A percentile compares a stretch with the other conserved stretches of the same genome.
phyloP scores from a whole-genome alignment of 2,888 invertebrate genomes.

The Acanthosepion pharaonis region DNA sequence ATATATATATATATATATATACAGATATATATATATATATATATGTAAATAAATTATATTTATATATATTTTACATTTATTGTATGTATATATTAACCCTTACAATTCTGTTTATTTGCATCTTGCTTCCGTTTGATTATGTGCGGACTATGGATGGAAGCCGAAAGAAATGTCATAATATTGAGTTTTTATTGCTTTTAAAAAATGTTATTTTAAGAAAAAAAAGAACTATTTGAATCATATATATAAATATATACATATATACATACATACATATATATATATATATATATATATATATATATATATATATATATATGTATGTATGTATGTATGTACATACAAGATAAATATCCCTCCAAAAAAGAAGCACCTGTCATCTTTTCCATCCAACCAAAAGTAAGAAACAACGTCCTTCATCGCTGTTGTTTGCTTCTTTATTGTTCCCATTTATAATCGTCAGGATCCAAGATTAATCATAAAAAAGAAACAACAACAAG shows the following conservation, averaged over 20 bases:
- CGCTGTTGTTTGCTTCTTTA: background rate
- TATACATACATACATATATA: slow-evolving; percentile 1
- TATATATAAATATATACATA: background rate
- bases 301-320: slow-evolving; percentile 41
- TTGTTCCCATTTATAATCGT: background rate
- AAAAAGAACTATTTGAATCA: background rate
- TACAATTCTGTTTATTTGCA: background rate
- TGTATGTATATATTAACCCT: background rate
- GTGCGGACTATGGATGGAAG: background rate
- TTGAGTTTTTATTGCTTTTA: background rate
- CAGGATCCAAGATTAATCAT: background rate
- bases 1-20: slow-evolving; percentile 34
- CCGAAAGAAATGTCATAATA: background rate
- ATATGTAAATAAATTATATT: slow-evolving; percentile 39
- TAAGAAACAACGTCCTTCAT: background rate
- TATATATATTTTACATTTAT: background rate
- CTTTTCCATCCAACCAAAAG: background rate
- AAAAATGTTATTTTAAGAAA: background rate
- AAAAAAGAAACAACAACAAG: background rate
- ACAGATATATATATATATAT: slow-evolving; percentile 41
- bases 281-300: slow-evolving; percentile 43
- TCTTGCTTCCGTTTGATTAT: background rate
- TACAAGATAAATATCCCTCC: background rate
- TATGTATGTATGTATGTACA: background rate
- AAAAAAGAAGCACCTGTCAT: background rate